A percentile compares a stretch with the other conserved stretches of the same genome.
Evolutionary conservation across 2,113 vertebrate genomes (phyloP).

Genomic region (Setophaga petechia): DNA sequence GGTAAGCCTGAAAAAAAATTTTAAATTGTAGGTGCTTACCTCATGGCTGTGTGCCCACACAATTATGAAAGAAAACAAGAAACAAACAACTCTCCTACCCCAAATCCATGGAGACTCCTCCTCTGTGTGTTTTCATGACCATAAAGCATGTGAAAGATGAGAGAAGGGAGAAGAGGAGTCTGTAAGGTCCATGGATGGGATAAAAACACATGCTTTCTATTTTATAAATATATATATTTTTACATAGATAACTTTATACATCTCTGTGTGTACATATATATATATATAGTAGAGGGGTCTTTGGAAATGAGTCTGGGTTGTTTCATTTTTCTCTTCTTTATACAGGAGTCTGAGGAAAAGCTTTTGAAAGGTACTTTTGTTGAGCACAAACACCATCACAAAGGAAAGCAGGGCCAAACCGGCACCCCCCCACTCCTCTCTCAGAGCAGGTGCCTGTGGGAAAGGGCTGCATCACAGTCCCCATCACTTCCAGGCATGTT

Average conservation of each 20-base stretch:
- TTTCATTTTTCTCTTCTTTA: background rate
- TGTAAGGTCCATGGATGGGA: background rate
- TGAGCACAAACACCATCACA: background rate
- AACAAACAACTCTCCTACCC: background rate
- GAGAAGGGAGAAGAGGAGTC: background rate
- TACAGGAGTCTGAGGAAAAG: fast-evolving
- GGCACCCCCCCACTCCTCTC: background rate
- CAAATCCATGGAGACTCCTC: background rate
- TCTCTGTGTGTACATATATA: background rate
- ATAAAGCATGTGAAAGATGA: background rate
- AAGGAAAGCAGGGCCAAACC: background rate
- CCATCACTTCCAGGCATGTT: background rate
- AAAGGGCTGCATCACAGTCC: background rate
- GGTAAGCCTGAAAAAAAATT: background rate
- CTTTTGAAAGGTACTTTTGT: background rate
- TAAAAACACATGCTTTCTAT: background rate
- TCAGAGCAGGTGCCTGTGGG: background rate
- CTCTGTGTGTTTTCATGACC: background rate
- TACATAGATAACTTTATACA: background rate
- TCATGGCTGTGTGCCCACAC: background rate
- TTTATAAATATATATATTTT: background rate
- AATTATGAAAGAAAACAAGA: background rate
- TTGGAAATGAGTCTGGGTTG: background rate
- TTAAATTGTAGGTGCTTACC: background rate
- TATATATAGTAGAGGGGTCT: background rate